Conservation (phyloP, 2,113 vertebrate species). For the Eurystomus gularis region DNA sequence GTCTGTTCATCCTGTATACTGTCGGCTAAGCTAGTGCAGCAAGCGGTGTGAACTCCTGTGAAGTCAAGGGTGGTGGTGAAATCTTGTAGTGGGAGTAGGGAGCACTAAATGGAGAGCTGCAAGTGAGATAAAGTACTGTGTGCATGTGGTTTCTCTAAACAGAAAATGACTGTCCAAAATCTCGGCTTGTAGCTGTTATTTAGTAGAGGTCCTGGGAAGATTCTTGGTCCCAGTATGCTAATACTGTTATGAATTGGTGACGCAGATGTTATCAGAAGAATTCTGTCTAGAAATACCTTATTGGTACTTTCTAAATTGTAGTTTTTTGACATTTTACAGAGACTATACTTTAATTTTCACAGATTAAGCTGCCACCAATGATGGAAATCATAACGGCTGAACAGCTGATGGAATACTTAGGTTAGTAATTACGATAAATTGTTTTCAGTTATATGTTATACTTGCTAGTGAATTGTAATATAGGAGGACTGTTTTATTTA, state of each 20-base stretch:
- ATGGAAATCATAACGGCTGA: conserved; percentile 99
- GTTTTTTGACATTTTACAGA: background rate
- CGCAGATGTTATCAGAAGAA: background rate
- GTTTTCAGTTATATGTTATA: background rate
- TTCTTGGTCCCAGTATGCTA: background rate
- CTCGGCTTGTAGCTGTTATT: background rate
- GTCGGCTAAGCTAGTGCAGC: background rate
- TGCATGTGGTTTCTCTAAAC: background rate
- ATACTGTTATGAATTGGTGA: background rate
- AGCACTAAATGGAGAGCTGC: background rate
- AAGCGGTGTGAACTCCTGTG: background rate
- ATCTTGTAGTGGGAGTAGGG: background rate
- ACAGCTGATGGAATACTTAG: conserved; percentile 98
- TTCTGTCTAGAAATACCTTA: background rate
- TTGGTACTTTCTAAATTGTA: background rate
- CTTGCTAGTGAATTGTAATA: background rate
- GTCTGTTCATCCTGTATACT: background rate
- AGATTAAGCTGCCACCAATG: conserved; percentile 98
- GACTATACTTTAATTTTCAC: conserved; percentile 60
- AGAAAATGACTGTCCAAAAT: background rate
- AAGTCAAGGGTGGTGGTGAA: background rate
- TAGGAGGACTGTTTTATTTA: background rate
- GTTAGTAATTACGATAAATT: conserved; percentile 74
- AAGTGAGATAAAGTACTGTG: background rate
- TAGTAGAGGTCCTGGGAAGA: background rate